These are phyloP conservation scores for Delichon dasypus DNA, from an alignment of 2,797 vertebrate genomes.

Conservation along the genomic window DNA sequence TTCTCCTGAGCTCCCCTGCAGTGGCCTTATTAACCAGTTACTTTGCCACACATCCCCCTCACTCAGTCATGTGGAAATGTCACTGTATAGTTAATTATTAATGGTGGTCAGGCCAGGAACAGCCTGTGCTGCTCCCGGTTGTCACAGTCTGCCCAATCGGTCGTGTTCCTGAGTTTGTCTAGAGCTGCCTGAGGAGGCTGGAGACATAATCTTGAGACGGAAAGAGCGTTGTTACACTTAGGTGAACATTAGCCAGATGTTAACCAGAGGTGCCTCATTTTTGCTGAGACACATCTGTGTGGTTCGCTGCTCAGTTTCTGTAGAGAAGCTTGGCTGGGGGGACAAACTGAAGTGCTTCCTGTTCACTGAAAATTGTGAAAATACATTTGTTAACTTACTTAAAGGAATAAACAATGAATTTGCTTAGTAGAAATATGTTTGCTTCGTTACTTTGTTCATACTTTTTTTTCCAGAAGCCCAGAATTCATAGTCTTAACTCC, in stretches of 20 bases:
- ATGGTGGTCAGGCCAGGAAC: conserved; percentile 18
- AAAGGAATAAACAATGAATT: neutral
- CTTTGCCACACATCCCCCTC: neutral
- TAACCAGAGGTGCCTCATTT: neutral
- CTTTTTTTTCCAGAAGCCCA: neutral
- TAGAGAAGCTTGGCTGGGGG: neutral
- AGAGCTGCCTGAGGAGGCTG: neutral
- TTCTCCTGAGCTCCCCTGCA: neutral
- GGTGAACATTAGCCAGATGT: neutral
- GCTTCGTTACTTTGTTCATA: neutral
- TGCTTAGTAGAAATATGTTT: neutral
- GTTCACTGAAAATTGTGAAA: neutral
- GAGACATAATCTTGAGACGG: neutral
- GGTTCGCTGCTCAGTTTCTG: neutral
- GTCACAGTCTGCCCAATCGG: neutral
- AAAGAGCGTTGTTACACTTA: neutral
- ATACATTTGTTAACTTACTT: neutral
- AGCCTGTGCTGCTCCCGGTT: conserved; percentile 6
- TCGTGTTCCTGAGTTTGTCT: neutral
- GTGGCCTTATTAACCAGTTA: neutral
- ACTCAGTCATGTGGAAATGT: neutral
- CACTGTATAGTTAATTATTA: conserved; percentile 55
- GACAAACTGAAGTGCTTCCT: neutral
- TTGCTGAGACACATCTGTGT: rapidly evolving
- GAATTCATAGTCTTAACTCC: neutral